Evolutionary conservation across 1,140 invertebrate genomes (phyloP).

Genomic region (Drosophila carrolli): DNA sequence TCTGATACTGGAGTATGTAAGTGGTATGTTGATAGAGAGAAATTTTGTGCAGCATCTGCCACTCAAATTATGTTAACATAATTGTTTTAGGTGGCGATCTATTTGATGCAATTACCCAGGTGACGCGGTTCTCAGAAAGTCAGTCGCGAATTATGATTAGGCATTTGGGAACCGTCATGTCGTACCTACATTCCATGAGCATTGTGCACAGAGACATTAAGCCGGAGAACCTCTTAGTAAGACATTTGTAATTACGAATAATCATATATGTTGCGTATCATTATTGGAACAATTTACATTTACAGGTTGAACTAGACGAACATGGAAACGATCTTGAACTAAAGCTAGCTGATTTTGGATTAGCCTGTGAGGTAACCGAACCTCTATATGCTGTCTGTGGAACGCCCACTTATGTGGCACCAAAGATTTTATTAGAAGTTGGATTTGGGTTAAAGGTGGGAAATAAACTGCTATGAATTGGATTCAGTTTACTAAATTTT

Average conservation of each 20-base stretch:
- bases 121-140: slow-evolving; percentile 96
- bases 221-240: slow-evolving; percentile 96
- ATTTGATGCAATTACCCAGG: slow-evolving; percentile 97
- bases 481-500: neutral
- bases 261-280: neutral
- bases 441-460: slow-evolving; percentile 95
- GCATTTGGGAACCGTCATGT: slow-evolving; percentile 95
- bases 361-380: slow-evolving; percentile 96
- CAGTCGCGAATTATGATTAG: slow-evolving; percentile 96
- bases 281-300: slow-evolving; percentile 5
- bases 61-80: neutral
- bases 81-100: slow-evolving; percentile 94
- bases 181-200: slow-evolving; percentile 96
- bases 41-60: too few species aligned
- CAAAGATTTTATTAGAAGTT: slow-evolving; percentile 98
- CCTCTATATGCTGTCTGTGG: slow-evolving; percentile 97
- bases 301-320: slow-evolving; percentile 92
- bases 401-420: slow-evolving; percentile 99
- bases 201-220: slow-evolving; percentile 99
- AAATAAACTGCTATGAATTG: neutral
- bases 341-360: slow-evolving; percentile 98
- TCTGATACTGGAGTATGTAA: slow-evolving; percentile 98
- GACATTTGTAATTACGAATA: neutral
- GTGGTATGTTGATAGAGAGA: slow-evolving; percentile 87
- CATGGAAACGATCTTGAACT: slow-evolving; percentile 90